phyloP scores from a whole-genome alignment of 92 coral and sea anemone species.

The Epizoanthus illoricatus region DNA sequence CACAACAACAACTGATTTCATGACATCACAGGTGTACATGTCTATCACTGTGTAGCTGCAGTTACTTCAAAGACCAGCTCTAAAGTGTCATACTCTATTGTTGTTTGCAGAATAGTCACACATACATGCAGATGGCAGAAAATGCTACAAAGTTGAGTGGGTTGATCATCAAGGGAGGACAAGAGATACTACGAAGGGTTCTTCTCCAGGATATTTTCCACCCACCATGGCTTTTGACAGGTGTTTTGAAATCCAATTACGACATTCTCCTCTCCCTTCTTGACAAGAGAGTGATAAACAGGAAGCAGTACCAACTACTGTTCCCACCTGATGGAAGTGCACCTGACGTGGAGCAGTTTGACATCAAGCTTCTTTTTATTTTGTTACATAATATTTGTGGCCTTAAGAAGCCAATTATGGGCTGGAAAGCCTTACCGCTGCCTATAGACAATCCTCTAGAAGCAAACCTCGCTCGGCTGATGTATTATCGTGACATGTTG shows the following conservation, averaged over 20 bases:
- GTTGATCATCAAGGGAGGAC: slow-evolving; percentile 19
- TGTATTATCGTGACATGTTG: background rate
- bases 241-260: background rate
- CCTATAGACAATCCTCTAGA: background rate
- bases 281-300: slow-evolving; percentile 6
- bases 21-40: no score
- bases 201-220: background rate
- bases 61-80: no score
- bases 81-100: background rate
- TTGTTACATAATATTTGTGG: slow-evolving; percentile 10
- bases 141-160: background rate
- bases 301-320: slow-evolving; percentile 1
- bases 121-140: background rate
- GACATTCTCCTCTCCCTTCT: background rate
- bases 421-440: background rate
- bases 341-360: background rate
- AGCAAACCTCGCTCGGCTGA: slow-evolving; percentile 27
- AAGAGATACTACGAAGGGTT: background rate
- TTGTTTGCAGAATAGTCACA: background rate
- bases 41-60: no score
- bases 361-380: background rate
- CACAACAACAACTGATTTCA: no score
- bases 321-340: slow-evolving; percentile 9
- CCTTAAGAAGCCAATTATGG: slow-evolving; percentile 2
- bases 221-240: background rate